phyloP scores from a whole-genome alignment of 1,140 invertebrate species.

The Calycopis cecrops region DNA sequence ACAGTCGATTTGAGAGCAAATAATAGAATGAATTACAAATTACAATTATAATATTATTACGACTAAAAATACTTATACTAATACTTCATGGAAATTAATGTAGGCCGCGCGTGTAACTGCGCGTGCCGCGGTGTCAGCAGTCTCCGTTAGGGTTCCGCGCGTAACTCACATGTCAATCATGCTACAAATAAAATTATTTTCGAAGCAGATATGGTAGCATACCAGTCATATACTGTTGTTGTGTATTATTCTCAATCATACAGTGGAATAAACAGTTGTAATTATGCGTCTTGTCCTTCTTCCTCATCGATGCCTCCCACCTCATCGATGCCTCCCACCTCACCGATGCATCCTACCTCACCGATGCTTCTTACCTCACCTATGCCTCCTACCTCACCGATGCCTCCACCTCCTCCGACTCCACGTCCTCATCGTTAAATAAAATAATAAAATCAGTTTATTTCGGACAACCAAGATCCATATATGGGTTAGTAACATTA shows the following conservation, averaged over 20 bases:
- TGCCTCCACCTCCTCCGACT: constrained; percentile 10
- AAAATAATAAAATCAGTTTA: too few species aligned
- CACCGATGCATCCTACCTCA: background rate
- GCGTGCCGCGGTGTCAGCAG: too few species aligned
- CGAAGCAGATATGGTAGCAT: constrained; percentile 25
- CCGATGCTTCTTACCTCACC: constrained; percentile 8
- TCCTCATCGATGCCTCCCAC: constrained; percentile 10
- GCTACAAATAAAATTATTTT: constrained; percentile 27
- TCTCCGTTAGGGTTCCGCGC: too few species aligned
- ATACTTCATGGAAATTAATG: too few species aligned
- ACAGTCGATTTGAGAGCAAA: too few species aligned
- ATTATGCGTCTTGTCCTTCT: constrained; percentile 5
- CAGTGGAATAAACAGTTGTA: constrained; percentile 10
- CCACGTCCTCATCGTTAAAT: too few species aligned
- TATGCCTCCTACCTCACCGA: constrained; percentile 14
- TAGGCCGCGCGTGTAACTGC: too few species aligned
- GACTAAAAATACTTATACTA: too few species aligned
- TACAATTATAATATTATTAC: too few species aligned
- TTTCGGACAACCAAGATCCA: too few species aligned
- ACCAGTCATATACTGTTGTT: constrained; percentile 13
- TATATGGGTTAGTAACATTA: too few species aligned
- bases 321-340: background rate
- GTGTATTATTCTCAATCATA: constrained; percentile 20
- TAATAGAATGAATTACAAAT: too few species aligned
- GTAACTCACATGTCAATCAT: constrained; percentile 25